These are phyloP conservation scores for Hozukius guyotensis DNA, from an alignment of 2,797 vertebrate species.

Conservation along the genomic window DNA sequence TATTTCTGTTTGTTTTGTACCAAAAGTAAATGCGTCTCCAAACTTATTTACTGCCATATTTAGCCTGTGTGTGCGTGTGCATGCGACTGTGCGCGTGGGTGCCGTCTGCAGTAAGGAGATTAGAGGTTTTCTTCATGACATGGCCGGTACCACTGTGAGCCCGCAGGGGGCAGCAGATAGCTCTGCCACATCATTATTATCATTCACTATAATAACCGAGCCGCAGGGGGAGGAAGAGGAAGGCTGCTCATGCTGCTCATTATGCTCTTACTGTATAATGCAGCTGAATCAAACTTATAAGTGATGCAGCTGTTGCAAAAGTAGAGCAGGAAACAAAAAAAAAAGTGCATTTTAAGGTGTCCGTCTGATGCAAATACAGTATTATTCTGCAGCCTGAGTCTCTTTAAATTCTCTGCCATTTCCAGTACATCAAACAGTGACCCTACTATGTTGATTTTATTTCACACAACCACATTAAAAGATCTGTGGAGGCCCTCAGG, in stretches of 20 bases:
- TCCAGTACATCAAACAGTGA: slow-evolving; percentile 49
- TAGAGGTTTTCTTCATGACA: slow-evolving; percentile 40
- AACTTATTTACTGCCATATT: slow-evolving; percentile 48
- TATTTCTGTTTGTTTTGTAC: slow-evolving; percentile 24
- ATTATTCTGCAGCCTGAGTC: background rate
- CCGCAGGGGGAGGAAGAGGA: slow-evolving; percentile 4
- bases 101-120: slow-evolving; percentile 62
- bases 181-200: slow-evolving; percentile 9
- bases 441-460: slow-evolving; percentile 50
- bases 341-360: slow-evolving; percentile 2
- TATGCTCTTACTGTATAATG: slow-evolving; percentile 3
- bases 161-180: slow-evolving; percentile 71
- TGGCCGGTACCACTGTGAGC: slow-evolving; percentile 16
- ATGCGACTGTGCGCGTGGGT: background rate
- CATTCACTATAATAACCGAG: slow-evolving; percentile 1
- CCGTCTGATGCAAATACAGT: slow-evolving; percentile 10
- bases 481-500: slow-evolving; percentile 45
- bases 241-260: slow-evolving; percentile 11
- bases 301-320: slow-evolving; percentile 15
- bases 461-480: slow-evolving; percentile 39
- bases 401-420: slow-evolving; percentile 33
- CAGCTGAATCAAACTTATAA: slow-evolving; percentile 2
- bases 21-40: slow-evolving; percentile 32
- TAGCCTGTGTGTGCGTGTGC: slow-evolving; percentile 18
- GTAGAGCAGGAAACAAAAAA: background rate